Conservation (phyloP, 1,140 invertebrate genomes). For the Thalassaphorura encarpata region DNA sequence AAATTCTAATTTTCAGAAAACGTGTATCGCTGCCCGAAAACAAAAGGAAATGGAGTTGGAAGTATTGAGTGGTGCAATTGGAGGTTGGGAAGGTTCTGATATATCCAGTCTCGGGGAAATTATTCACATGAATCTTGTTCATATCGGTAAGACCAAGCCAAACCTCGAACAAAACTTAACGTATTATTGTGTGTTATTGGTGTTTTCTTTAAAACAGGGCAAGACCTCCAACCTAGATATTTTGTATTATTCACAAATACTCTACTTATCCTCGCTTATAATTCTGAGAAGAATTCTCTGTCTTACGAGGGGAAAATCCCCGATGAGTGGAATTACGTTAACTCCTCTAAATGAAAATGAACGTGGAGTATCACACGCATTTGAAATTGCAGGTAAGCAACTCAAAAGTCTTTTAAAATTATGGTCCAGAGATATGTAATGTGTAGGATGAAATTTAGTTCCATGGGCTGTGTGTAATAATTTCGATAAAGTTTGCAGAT, state of each 20-base stretch:
- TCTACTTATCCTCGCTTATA: slow-evolving; percentile 80
- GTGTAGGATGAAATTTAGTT: no score
- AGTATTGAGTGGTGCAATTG: slow-evolving; percentile 81
- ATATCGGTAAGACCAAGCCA: slow-evolving; percentile 14
- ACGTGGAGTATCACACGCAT: slow-evolving; percentile 57
- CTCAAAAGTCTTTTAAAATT: background rate
- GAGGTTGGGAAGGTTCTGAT: slow-evolving; percentile 89
- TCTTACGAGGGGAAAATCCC: slow-evolving; percentile 91
- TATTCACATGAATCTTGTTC: slow-evolving; percentile 53
- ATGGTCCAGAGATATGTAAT: background rate
- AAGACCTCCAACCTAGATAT: slow-evolving; percentile 73
- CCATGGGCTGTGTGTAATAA: background rate
- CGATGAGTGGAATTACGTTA: slow-evolving; percentile 70
- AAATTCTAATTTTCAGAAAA: slow-evolving; percentile 49
- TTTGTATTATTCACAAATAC: slow-evolving; percentile 82
- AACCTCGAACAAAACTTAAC: background rate
- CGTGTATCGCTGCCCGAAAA: slow-evolving; percentile 71
- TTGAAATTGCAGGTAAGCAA: slow-evolving; percentile 70
- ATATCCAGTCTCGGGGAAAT: slow-evolving; percentile 61
- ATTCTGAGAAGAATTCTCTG: slow-evolving; percentile 83
- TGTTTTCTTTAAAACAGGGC: slow-evolving; percentile 46
- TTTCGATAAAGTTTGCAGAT: background rate
- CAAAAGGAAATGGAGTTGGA: slow-evolving; percentile 94
- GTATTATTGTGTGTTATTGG: slow-evolving; percentile 49
- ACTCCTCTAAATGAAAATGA: slow-evolving; percentile 67